Percentiles rank a stretch among this genome's conserved stretches.
These are phyloP conservation scores for Aphaenogaster floridana DNA, from an alignment of 1,140 invertebrate genomes.

Conservation along the genomic window DNA sequence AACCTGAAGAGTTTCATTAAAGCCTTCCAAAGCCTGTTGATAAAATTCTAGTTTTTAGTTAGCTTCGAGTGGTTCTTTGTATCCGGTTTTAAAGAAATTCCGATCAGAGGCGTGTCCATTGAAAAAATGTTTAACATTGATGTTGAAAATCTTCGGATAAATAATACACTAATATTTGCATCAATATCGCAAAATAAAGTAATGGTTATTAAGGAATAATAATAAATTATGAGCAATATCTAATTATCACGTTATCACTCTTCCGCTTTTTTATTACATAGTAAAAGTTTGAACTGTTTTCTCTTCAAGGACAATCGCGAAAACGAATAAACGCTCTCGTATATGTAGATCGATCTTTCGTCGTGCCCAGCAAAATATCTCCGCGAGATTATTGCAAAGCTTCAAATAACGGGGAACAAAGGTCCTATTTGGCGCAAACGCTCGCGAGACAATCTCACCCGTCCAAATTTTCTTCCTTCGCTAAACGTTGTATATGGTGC, in stretches of 20 bases:
- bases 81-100: slow-evolving; percentile 16
- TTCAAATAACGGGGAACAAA: slow-evolving; percentile 50
- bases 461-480: slow-evolving; percentile 46
- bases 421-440: slow-evolving; percentile 11
- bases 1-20: background rate
- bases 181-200: slow-evolving; percentile 7
- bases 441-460: slow-evolving; percentile 1
- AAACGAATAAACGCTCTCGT: background rate
- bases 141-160: background rate
- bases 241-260: background rate
- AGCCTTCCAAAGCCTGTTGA: background rate
- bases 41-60: slow-evolving; percentile 3
- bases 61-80: slow-evolving; percentile 27
- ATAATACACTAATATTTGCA: background rate
- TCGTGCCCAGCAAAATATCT: background rate
- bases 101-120: background rate
- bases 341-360: slow-evolving; percentile 15
- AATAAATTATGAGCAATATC: slow-evolving; percentile 8
- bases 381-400: slow-evolving; percentile 35
- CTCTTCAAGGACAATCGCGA: no score
- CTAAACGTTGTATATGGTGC: slow-evolving; percentile 46
- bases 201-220: background rate
- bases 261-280: background rate
- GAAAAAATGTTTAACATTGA: background rate
- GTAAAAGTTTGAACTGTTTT: background rate